Base-by-base conservation (phyloP, 2,113 vertebrate species). In the Chroicocephalus ridibundus region DNA sequence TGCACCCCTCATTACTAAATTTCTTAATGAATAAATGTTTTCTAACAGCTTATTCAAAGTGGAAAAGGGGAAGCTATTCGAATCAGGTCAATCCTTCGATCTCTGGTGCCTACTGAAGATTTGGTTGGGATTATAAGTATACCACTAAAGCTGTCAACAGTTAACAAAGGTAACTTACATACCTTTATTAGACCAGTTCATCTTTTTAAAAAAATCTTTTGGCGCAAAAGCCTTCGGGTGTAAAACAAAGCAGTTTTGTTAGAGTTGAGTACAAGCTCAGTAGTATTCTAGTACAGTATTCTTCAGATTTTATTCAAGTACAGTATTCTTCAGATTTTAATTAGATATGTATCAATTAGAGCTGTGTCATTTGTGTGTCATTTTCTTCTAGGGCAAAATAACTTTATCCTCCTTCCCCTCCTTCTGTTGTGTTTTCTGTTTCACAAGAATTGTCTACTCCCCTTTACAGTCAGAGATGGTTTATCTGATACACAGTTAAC, bases 1-100 rank as follows among this genome's bases (percentile, higher is more conserved):
- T 27, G 10, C 22, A 4, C 42, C 7, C 1, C 5, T 69, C 17
- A 70, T 8, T 75, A 49, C 12, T 91, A 64, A 65, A 52, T 78
- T 66, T 91, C 69, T 72, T 79, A 74, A 47, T 46, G 76, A 34
- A 58, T 62, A 22, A 47, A 21, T 22, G 75, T 91, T 83, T 92
- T 52, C 94, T 96, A 54, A 82, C 97, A 99, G 99, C 98, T 99
- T 82, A 99, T 99, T 97, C 99, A 99, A 97, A 99, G 99, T 87
- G 99, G 99, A 54, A 99, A 99, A 98, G 99, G 99, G n/a, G 99
- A 99, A 98, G 99, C 99, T 88, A 98, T 99, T 87, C 98, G 99
- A 85, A 99, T 99, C 79, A 98, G 99, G 72, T 99, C 99, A 88
- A 99, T 99, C 89, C 98, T 99, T 95, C 99, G 99, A 80, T 99